Conservation (phyloP, 2,888 invertebrate genomes). For the Phragmatobia fuliginosa region DNA sequence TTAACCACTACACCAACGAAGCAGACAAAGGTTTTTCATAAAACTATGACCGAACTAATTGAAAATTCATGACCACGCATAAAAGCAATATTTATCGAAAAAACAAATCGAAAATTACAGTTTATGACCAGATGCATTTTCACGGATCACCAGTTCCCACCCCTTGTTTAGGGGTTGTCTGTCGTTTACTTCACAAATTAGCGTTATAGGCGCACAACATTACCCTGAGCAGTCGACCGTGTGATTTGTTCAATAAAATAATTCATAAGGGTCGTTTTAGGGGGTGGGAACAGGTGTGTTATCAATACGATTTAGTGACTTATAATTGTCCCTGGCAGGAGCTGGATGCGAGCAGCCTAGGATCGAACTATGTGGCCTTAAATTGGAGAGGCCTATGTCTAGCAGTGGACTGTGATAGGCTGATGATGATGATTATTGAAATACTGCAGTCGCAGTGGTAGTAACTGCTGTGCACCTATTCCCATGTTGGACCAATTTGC, state of each 20-base stretch:
- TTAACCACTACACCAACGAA: no score
- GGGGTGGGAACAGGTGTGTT: constrained; percentile 20
- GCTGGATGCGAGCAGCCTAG: no score
- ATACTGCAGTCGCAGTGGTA: no score
- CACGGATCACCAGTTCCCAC: constrained; percentile 43
- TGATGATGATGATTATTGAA: no score
- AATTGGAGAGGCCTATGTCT: no score
- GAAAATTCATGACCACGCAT: not conserved
- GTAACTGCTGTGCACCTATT: no score
- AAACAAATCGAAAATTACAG: constrained; percentile 21
- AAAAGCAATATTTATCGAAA: constrained; percentile 7
- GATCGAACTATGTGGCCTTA: no score
- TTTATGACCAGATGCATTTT: constrained; percentile 41
- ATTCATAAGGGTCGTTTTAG: constrained; percentile 6
- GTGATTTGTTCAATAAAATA: constrained; percentile 27
- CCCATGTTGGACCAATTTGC: no score
- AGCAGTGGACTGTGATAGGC: no score
- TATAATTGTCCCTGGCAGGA: no score
- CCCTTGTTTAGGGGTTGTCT: constrained; percentile 17
- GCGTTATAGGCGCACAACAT: constrained; percentile 18
- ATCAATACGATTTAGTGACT: not conserved
- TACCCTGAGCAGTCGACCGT: constrained; percentile 13
- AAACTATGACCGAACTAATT: not conserved
- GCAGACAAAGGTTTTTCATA: not conserved
- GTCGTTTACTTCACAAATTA: constrained; percentile 26